Base-by-base conservation (phyloP, 2,113 vertebrate species). In the Apteryx mantelli region DNA sequence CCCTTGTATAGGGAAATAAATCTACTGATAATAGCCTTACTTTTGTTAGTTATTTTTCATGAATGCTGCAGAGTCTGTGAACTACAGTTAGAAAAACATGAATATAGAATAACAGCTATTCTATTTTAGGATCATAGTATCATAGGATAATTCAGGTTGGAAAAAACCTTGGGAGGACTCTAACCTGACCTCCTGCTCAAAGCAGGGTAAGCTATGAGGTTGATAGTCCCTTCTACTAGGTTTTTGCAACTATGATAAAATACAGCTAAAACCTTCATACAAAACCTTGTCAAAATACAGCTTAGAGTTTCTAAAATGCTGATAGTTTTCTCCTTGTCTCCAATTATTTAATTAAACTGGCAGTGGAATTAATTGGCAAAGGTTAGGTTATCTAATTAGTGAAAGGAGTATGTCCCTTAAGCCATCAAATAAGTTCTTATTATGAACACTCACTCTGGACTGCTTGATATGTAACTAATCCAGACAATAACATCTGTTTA, bases 341-440 rank as follows among this genome's bases (percentile, higher is more conserved):
- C 7, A 74, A 40, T 73, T 92, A 64, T 66, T 92, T 58, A 91
- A 88, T 93, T 82, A 58, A 77, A 10, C 26, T 91, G 78, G 65
- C 91, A 55, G 68, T 38, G 13, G 40, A 94, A 70, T 69, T 92
- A 92, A 79, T 93, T 91, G 26, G 19, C 82, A 89, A 92, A 91
- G 75, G 63, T 89, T 74, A 70, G 0, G 0, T 48, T 87, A 86
- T 68, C 40, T 70, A 82, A 86, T 82, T 86, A 87, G 18, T 25
- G 44, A 92, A 88, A 15, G 89, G 38, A 78, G 93, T 48, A 25
- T 44, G 20, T 40, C 78, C 58, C 68, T 94, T 90, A 88, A 94
- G 44, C 34, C 20, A 88, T 80, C 58, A 87, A 46, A 87, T 0
- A 13, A 88, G n/a, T 71, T 84, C 42, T 78, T 85, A 74, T 11